Percentiles rank a stretch among this genome's conserved stretches.
Evolutionary conservation across 2,888 invertebrate genomes (phyloP).

Genomic region (Trisateles emortualis): DNA sequence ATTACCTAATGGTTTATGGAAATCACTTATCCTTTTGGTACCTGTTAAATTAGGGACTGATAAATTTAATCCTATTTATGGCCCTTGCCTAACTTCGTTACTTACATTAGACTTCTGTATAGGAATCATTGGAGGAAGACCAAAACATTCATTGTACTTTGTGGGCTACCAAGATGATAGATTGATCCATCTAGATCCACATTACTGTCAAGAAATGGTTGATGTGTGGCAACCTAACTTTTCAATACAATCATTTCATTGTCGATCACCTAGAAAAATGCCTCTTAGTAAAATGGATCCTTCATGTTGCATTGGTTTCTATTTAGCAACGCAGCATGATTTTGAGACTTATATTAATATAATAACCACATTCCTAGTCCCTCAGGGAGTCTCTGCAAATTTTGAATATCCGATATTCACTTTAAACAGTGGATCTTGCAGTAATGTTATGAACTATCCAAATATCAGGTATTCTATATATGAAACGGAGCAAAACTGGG

Average conservation of each 20-base stretch:
- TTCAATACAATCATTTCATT: constrained; percentile 93
- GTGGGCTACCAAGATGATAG: constrained; percentile 97
- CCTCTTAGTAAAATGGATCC: constrained; percentile 96
- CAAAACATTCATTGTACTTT: constrained; percentile 97
- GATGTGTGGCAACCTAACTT: constrained; percentile 94
- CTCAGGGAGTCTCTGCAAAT: constrained; percentile 77
- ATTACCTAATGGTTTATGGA: constrained; percentile 88
- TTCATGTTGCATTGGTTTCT: constrained; percentile 96
- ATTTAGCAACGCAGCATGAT: constrained; percentile 91
- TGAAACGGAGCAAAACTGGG: constrained; percentile 84
- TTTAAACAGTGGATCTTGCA: constrained; percentile 91
- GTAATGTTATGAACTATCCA: constrained; percentile 86
- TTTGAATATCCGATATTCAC: constrained; percentile 94
- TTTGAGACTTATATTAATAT: constrained; percentile 92
- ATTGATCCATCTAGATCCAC: constrained; percentile 97
- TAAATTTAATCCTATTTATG: constrained; percentile 94
- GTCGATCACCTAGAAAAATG: constrained; percentile 94
- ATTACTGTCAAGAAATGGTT: constrained; percentile 96
- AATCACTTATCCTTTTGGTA: constrained; percentile 93
- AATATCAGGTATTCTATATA: constrained; percentile 85
- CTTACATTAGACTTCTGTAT: constrained; percentile 94
- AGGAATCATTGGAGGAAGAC: constrained; percentile 97
- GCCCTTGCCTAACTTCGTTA: constrained; percentile 92
- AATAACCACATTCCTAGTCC: constrained; percentile 87
- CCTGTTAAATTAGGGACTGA: constrained; percentile 96